A percentile compares a stretch with the other conserved stretches of the same genome.
Conservation (phyloP, 2,888 invertebrate species). For the Drosophila lutescens region DNA sequence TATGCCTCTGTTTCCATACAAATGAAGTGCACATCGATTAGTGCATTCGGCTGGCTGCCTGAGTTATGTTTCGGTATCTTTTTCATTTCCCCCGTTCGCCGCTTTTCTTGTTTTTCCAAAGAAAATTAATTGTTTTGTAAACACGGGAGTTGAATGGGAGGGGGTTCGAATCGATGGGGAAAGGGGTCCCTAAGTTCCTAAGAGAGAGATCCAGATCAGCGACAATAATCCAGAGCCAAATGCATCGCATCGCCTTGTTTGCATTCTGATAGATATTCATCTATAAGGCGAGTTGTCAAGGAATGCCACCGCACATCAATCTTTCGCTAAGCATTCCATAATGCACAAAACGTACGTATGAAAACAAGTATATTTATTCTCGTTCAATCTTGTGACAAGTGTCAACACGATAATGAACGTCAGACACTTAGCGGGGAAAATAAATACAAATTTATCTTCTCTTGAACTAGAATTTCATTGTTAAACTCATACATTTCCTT, state of each 20-base stretch:
- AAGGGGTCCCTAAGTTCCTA: background rate
- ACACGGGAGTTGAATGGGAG: constrained; percentile 58
- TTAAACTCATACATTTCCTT: constrained; percentile 12
- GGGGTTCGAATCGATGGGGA: background rate
- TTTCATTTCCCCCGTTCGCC: constrained; percentile 60
- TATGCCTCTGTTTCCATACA: constrained; percentile 54
- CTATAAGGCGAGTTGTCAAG: constrained; percentile 42
- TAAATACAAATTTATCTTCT: constrained; percentile 39
- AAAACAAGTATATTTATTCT: constrained; percentile 36
- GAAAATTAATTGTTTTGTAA: constrained; percentile 79
- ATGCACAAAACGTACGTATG: constrained; percentile 37
- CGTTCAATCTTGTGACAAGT: constrained; percentile 60
- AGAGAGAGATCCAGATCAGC: constrained; percentile 56
- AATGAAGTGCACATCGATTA: constrained; percentile 75
- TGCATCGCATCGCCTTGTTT: constrained; percentile 48
- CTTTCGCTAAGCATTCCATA: constrained; percentile 50
- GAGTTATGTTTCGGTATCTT: constrained; percentile 77
- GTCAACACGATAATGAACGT: constrained; percentile 47
- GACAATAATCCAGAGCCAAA: constrained; percentile 40
- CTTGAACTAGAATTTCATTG: constrained; percentile 39
- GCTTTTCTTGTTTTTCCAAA: constrained; percentile 61
- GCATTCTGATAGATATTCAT: constrained; percentile 38
- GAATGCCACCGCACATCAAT: constrained; percentile 64
- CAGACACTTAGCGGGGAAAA: constrained; percentile 31
- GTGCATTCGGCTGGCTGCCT: constrained; percentile 70